Percentiles rank a stretch among this genome's conserved stretches.
phyloP scores from a whole-genome alignment of 2,113 vertebrate genomes.

The Lagopus muta region DNA sequence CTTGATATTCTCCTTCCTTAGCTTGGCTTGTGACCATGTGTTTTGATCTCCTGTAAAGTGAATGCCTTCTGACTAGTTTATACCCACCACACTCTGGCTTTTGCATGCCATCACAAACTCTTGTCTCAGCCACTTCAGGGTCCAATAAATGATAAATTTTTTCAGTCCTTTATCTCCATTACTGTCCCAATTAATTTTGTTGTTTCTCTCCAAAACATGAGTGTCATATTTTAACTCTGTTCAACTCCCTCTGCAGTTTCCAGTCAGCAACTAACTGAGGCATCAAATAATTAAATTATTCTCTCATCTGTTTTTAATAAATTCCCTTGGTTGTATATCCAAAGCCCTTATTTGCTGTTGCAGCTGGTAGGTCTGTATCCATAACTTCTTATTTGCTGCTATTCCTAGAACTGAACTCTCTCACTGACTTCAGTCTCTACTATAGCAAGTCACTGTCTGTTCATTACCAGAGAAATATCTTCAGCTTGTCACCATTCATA shows the following conservation, averaged over 20 bases:
- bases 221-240: conserved; percentile 60
- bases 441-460: not conserved
- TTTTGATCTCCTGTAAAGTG: conserved; percentile 8
- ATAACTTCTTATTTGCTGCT: conserved; percentile 40
- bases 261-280: conserved; percentile 30
- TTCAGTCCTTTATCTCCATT: conserved; percentile 62
- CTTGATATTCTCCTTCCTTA: not conserved
- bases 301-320: conserved; percentile 32
- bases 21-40: conserved; percentile 7
- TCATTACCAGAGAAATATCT: conserved; percentile 37
- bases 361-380: conserved; percentile 29
- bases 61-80: conserved; percentile 41
- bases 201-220: conserved; percentile 56
- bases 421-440: not conserved
- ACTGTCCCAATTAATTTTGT: conserved; percentile 67
- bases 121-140: conserved; percentile 61
- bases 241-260: conserved; percentile 44
- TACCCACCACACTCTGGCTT: not conserved
- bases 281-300: not conserved
- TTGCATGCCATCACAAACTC: conserved; percentile 36
- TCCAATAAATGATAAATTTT: conserved; percentile 64
- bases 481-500: not conserved
- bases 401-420: conserved; percentile 23
- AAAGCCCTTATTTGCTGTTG: conserved; percentile 22
- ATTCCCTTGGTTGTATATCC: not conserved